A percentile compares a stretch with the other conserved stretches of the same genome.
Evolutionary conservation across 2,888 invertebrate genomes (phyloP).

Genomic region (Platypus cylindrus): DNA sequence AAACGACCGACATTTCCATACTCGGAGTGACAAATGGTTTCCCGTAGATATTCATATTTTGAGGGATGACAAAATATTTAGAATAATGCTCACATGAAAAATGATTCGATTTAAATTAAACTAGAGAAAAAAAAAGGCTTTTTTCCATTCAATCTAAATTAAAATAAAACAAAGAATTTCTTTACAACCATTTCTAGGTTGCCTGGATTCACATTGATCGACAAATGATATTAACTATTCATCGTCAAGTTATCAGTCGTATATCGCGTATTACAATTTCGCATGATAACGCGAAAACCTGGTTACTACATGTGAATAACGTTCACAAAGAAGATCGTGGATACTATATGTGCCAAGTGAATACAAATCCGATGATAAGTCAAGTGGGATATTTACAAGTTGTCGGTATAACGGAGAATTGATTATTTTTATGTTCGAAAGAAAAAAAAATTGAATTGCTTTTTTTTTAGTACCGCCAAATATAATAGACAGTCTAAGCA

Average conservation of each 20-base stretch:
- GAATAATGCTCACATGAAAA: too few species aligned
- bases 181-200: too few species aligned
- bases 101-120: too few species aligned
- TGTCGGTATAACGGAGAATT: constrained; percentile 54
- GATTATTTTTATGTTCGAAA: neutral
- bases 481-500: constrained; percentile 81
- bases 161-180: too few species aligned
- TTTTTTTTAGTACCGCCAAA: constrained; percentile 76
- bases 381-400: constrained; percentile 89
- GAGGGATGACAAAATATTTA: too few species aligned
- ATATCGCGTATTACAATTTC: constrained; percentile 85
- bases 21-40: too few species aligned
- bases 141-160: too few species aligned
- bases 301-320: constrained; percentile 80
- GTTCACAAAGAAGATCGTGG: constrained; percentile 87
- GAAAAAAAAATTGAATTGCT: neutral
- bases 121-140: too few species aligned
- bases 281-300: constrained; percentile 84
- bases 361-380: constrained; percentile 90
- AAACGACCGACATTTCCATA: too few species aligned
- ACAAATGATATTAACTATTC: constrained; percentile 86
- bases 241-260: constrained; percentile 80
- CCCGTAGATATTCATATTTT: too few species aligned
- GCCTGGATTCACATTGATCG: constrained; percentile 92
- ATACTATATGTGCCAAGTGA: constrained; percentile 81